A percentile compares a stretch with the other conserved stretches of the same genome.
Conservation (phyloP, 1,140 invertebrate genomes). For the Hyphantria cunea region DNA sequence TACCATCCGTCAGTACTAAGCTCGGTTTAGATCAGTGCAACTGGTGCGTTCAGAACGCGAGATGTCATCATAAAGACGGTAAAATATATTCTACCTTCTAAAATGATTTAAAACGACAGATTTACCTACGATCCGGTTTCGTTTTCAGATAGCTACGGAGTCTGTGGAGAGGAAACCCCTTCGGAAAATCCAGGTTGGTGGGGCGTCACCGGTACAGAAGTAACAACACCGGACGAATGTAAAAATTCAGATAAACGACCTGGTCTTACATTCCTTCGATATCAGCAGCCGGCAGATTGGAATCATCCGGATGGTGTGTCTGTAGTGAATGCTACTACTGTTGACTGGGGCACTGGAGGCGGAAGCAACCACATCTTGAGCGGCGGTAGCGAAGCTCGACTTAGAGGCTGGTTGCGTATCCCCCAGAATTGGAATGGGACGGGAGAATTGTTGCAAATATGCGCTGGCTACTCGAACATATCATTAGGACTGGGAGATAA, state of each 20-base stretch:
- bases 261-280: conserved; percentile 94
- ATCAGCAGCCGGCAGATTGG: conserved; percentile 92
- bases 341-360: conserved; percentile 87
- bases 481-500: conserved; percentile 55
- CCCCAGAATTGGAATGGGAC: conserved; percentile 86
- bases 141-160: conserved; percentile 87
- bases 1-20: conserved; percentile 88
- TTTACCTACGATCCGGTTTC: too few species aligned
- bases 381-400: conserved; percentile 88
- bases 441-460: conserved; percentile 87
- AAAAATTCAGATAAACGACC: conserved; percentile 90
- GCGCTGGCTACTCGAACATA: conserved; percentile 84
- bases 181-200: conserved; percentile 93
- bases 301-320: conserved; percentile 92
- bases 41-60: conserved; percentile 96
- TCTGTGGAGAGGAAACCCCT: conserved; percentile 90
- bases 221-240: conserved; percentile 89
- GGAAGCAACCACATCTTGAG: conserved; percentile 86
- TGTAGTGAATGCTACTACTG: conserved; percentile 92
- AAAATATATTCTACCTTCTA: conserved; percentile 6
- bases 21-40: conserved; percentile 90
- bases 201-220: conserved; percentile 91
- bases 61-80: conserved; percentile 93
- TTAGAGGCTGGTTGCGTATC: conserved; percentile 91
- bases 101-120: too few species aligned